These are phyloP conservation scores for Lepidochrysops patricia DNA, from an alignment of 2,888 invertebrate species.

Conservation along the genomic window DNA sequence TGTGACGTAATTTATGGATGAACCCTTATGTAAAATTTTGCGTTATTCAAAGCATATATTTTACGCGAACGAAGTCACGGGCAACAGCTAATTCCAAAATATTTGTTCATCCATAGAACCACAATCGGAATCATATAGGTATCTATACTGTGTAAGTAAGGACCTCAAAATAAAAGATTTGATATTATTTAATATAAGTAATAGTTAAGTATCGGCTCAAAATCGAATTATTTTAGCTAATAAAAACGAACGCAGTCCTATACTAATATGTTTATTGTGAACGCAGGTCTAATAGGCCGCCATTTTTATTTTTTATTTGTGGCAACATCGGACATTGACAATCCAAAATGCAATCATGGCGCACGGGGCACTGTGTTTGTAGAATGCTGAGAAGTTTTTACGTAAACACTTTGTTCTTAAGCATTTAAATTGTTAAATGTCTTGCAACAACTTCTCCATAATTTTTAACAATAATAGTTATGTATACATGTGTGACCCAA, in stretches of 20 bases:
- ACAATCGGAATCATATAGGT: no score
- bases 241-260: not conserved
- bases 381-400: slow-evolving; percentile 75
- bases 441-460: slow-evolving; percentile 62
- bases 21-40: no score
- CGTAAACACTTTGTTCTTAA: slow-evolving; percentile 72
- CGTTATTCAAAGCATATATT: no score
- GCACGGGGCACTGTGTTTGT: slow-evolving; percentile 75
- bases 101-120: no score
- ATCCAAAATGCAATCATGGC: slow-evolving; percentile 76
- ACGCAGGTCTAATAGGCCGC: slow-evolving; percentile 55
- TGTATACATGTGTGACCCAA: slow-evolving; percentile 70
- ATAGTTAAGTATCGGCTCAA: no score
- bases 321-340: slow-evolving; percentile 70
- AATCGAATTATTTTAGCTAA: no score
- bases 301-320: slow-evolving; percentile 52
- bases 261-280: slow-evolving; percentile 29
- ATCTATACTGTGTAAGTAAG: no score
- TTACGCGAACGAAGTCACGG: no score
- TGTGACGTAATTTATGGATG: no score
- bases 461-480: slow-evolving; percentile 50
- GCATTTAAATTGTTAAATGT: slow-evolving; percentile 58
- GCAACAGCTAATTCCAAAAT: no score
- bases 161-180: no score
- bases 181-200: no score